A percentile compares a stretch with the other conserved stretches of the same genome.
phyloP scores from a whole-genome alignment of 2,888 invertebrate genomes.

The Pristionchus japonicus region DNA sequence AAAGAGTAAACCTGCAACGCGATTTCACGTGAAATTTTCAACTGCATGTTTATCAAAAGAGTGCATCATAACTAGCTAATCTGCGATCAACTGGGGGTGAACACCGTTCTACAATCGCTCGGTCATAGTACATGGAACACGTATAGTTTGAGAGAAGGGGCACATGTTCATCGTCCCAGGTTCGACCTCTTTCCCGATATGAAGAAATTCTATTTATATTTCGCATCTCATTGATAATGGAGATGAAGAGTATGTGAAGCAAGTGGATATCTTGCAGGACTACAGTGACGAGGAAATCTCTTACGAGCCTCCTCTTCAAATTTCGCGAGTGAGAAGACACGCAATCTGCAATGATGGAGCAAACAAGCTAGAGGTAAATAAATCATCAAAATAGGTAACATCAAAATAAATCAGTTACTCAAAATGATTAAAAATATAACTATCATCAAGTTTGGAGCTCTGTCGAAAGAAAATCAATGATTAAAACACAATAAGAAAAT shows the following conservation, averaged over 20 bases:
- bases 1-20: no score
- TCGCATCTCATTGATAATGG: neutral
- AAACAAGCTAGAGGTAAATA: slow-evolving; percentile 23
- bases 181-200: neutral
- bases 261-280: neutral
- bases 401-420: no score
- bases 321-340: neutral
- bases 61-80: neutral
- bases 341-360: slow-evolving; percentile 41
- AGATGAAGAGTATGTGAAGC: neutral
- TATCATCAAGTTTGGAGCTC: no score
- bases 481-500: no score
- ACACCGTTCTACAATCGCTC: neutral
- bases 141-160: neutral
- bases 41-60: neutral
- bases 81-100: neutral
- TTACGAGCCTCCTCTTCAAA: neutral
- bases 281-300: slow-evolving; percentile 47
- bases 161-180: neutral
- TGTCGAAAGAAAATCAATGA: no score
- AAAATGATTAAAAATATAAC: no score
- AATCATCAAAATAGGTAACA: no score
- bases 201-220: no score
- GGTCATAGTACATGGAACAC: slow-evolving; percentile 29
- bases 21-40: no score